phyloP scores from a whole-genome alignment of 2,888 invertebrate genomes.

The Apoda limacodes region DNA sequence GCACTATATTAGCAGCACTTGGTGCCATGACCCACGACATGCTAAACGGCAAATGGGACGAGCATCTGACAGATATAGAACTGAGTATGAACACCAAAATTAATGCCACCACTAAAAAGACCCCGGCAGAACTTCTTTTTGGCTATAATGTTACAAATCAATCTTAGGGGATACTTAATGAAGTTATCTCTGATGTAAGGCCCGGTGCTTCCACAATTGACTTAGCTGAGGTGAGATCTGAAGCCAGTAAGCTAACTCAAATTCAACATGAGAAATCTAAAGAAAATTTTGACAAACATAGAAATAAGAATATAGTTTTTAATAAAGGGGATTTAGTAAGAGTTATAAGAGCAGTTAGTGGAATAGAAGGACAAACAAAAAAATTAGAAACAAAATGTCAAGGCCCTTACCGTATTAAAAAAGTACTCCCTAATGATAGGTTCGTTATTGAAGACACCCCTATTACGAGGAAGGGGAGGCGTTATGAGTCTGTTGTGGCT shows the following conservation, averaged over 20 bases:
- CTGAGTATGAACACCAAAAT: slow-evolving; percentile 13
- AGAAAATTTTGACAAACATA: slow-evolving; percentile 4
- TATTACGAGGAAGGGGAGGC: slow-evolving; percentile 14
- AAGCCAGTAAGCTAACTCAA: slow-evolving; percentile 7
- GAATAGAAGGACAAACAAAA: slow-evolving; percentile 12
- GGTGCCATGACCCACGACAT: too few relatives aligned
- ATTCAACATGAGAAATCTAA: slow-evolving; percentile 10
- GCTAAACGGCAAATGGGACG: slow-evolving; percentile 9
- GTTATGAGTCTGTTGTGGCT: slow-evolving; percentile 18
- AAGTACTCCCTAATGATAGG: slow-evolving; percentile 20
- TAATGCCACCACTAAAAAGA: slow-evolving; percentile 7
- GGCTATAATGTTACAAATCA: slow-evolving; percentile 8
- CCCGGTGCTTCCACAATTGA: too few relatives aligned
- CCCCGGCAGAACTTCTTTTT: slow-evolving; percentile 11
- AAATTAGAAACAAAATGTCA: slow-evolving; percentile 16
- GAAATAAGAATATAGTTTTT: slow-evolving; percentile 1
- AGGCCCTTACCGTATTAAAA: slow-evolving; percentile 20
- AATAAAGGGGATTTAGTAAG: slow-evolving; percentile 16
- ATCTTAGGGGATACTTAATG: slow-evolving; percentile 6
- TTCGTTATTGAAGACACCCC: slow-evolving; percentile 22
- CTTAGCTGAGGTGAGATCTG: slow-evolving; percentile 7
- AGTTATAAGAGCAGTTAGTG: slow-evolving; percentile 6
- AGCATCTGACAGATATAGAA: slow-evolving; percentile 11
- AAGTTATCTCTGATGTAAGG: too few relatives aligned
- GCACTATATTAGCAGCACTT: slow-evolving; percentile 9